Evolutionary conservation across 2,113 vertebrate genomes (phyloP), one percentile per base, ranked within the genome.

Genomic region (Pongo abelii): DNA sequence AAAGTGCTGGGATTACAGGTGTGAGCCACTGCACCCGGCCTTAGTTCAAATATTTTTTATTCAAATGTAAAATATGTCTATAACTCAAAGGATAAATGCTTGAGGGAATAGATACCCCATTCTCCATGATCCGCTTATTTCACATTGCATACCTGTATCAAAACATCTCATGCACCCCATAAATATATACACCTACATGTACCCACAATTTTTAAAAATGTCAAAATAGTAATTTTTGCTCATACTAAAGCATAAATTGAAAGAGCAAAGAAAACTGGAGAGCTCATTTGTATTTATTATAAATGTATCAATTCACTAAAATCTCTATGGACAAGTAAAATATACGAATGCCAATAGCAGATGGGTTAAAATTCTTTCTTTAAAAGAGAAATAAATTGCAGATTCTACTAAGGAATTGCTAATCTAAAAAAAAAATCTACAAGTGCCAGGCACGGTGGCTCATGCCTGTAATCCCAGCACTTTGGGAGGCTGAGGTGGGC

Each of bases 211-310:
- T 30, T 30, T 6, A 14, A 64, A 92, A 93, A 93, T 69, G 64
- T 84, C 43, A 84, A 95, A 78, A 77, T 69, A 46, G 46, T 46
- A 67, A 38, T 46, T 69, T 88, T 74, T 89, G 25, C 32, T 81
- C 95, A 83, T 38, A 92, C 32, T 81, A 59, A 72, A 43, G 55
- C n/a, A 92, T 61, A 97, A 79, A 64, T 32, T 89, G 9, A 83
- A 96, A 79, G 23, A 96, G 43, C 67, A 83, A 93, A 93, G 55
- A 86, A 95, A 93, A 86, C 17, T 79, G 61, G 43, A 94, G 89
- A 93, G 30, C 27, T 93, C 78, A 91, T 78, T 89, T 88, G 64
- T 96, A 79, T 78, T 93, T 89, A 93, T 57, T 85, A 77, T 75
- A 97, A 93, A 90, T 64, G 5, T 61, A 84, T 9, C 9, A 84